Evolutionary conservation across 2,888 invertebrate species (phyloP).

Genomic region (Plemyria rubiginata): DNA sequence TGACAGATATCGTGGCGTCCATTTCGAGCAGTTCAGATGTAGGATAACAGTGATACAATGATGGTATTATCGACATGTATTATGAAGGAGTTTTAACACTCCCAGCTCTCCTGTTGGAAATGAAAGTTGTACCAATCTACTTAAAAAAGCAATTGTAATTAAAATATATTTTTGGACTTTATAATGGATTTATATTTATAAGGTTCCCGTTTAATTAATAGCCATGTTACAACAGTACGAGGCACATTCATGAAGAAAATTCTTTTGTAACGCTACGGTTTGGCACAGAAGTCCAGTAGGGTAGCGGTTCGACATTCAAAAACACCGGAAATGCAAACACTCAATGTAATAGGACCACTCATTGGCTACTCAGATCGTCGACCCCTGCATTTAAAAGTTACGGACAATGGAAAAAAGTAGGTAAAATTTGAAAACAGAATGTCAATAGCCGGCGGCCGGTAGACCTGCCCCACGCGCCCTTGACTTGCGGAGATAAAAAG

Average conservation of each 20-base stretch:
- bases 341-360: conserved; percentile 60
- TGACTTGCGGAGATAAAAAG: conserved; percentile 82
- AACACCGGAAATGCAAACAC: conserved; percentile 51
- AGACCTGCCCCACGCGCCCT: conserved; percentile 84
- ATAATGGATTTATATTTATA: too few species aligned
- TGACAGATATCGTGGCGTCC: conserved; percentile 54
- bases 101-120: conserved; percentile 17
- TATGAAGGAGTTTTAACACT: conserved; percentile 44
- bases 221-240: too few species aligned
- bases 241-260: background rate
- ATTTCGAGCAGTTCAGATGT: conserved; percentile 48
- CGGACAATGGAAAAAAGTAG: conserved; percentile 82
- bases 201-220: too few species aligned
- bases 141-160: background rate
- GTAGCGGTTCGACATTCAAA: conserved; percentile 50
- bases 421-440: conserved; percentile 83
- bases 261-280: conserved; percentile 7
- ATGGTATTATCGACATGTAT: conserved; percentile 44
- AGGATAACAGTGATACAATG: conserved; percentile 40
- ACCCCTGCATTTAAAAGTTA: conserved; percentile 81
- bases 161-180: too few species aligned
- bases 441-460: conserved; percentile 83
- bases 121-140: background rate
- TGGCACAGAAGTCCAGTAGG: conserved; percentile 19
- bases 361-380: conserved; percentile 74